Conservation (phyloP, 30 jellyfish, hydroid and myxozoan genomes). For the Pelagia noctiluca region DNA sequence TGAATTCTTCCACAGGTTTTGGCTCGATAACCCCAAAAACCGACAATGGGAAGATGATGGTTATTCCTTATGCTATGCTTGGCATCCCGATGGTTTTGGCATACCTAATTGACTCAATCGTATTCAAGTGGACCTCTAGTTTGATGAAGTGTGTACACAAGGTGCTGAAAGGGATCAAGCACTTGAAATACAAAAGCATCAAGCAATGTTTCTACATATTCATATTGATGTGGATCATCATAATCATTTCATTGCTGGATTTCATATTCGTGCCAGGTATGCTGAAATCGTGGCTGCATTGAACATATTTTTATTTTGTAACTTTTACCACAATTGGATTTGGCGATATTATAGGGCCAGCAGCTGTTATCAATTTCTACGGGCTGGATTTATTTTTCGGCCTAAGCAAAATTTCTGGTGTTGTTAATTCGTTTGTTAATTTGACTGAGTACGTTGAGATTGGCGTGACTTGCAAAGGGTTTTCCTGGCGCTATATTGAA, state of each 20-base stretch:
- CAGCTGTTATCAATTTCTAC: constrained; percentile 10
- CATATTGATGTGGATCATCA: constrained; percentile 20
- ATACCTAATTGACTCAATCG: constrained; percentile 31
- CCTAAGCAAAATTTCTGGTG: constrained; percentile 35
- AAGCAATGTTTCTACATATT: constrained; percentile 30
- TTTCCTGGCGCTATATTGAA: too few relatives aligned
- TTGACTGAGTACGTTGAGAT: constrained; percentile 8
- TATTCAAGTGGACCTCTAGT: constrained; percentile 11
- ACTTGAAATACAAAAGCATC: constrained; percentile 23
- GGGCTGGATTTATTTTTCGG: constrained; percentile 10
- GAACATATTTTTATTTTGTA: constrained; percentile 39
- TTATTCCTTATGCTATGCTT: constrained; percentile 54
- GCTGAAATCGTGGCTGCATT: constrained; percentile 7
- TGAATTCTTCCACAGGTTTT: constrained; percentile 11
- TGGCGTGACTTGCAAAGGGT: neutral
- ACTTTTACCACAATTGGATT: constrained; percentile 57
- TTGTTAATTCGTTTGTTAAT: constrained; percentile 24
- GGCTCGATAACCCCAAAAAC: constrained; percentile 57
- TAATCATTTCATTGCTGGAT: neutral
- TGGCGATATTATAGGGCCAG: constrained; percentile 47
- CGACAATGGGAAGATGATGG: constrained; percentile 40
- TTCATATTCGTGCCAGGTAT: neutral
- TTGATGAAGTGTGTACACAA: constrained; percentile 31
- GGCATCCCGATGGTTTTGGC: constrained; percentile 50
- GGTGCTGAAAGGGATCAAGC: constrained; percentile 42